These are phyloP conservation scores for Acipenser ruthenus DNA, from an alignment of 2,797 vertebrate genomes.

Conservation along the genomic window DNA sequence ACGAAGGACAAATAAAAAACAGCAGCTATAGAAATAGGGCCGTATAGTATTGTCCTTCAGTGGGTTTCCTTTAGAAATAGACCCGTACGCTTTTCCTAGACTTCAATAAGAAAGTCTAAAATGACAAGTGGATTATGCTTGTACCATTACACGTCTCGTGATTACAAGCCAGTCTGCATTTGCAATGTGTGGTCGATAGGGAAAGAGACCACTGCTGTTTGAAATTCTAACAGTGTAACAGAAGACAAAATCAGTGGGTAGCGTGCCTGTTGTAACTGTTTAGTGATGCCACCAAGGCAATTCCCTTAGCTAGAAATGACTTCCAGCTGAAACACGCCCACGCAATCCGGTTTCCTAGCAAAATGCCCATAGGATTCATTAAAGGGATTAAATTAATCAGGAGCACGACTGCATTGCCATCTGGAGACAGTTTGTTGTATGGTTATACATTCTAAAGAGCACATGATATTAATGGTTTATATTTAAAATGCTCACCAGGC, in stretches of 20 bases:
- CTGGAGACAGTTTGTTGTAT: background rate
- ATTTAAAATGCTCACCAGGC: background rate
- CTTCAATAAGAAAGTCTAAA: background rate
- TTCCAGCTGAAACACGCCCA: background rate
- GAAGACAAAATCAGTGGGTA: background rate
- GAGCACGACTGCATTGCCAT: background rate
- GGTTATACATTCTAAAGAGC: background rate
- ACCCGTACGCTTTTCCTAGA: background rate
- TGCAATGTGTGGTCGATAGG: no score
- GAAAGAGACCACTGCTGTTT: no score
- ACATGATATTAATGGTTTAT: background rate
- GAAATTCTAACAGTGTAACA: no score
- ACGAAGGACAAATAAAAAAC: no score
- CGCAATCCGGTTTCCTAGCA: background rate
- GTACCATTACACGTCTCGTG: background rate
- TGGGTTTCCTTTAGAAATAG: no score
- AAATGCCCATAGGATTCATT: background rate
- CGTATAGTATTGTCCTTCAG: no score
- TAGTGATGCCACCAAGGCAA: background rate
- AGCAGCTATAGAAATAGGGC: no score
- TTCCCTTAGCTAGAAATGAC: background rate
- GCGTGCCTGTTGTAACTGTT: background rate
- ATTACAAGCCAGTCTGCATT: background rate
- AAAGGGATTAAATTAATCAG: conserved; percentile 2
- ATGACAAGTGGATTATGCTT: background rate